Evolutionary conservation across 2,888 invertebrate genomes (phyloP), one percentile per base, ranked within the genome.

Genomic region (Chrysomela aeneicollis): DNA sequence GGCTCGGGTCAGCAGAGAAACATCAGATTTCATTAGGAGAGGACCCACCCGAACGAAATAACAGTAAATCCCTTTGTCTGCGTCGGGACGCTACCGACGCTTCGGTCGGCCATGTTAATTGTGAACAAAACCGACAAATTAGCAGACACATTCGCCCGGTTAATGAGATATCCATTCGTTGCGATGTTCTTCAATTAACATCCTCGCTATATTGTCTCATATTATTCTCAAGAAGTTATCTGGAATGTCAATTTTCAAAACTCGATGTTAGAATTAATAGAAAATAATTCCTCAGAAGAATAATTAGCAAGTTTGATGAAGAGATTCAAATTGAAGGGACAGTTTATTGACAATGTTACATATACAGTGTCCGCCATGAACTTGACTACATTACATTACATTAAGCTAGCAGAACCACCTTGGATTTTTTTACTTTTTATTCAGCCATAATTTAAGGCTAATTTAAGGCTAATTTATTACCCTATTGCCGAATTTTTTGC

Each of bases 41-140:
- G 59, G 46, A 64, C 63, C 70, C 66, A 66, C 69, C 69, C 66
- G 69, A 59, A 55, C 64, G 66, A 70, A 70, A 69, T 71, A 71
- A 69, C 59, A 64, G 67, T 59, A 68, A 71, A 72, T 71, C 71
- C 71, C 71, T 71, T 73, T 72, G 73, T 71, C 63, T 49, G 15
- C 42, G 32, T 49, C 17, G 46, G 42, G 42, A 19, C 21, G 54
- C 54, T 54, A 18, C 19, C 54, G 37, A 42, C 15, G 37, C 55
- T 15, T 46, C 57, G 35, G 37, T 21, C 54, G 19, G 21, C 3
- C 54, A 32, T 26, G 6, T 52, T 68, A 71, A 73, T 75, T 75
- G 73, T 74, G 71, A 69, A 74, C 76, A 75, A 77, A 77, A 76
- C 77, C 75, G 74, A 77, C 77, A 75, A 77, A 78, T 77, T 76